Evolutionary conservation across 2,113 vertebrate species (phyloP), one percentile per base, ranked within the genome.

Genomic region (Balaenoptera acutorostrata): DNA sequence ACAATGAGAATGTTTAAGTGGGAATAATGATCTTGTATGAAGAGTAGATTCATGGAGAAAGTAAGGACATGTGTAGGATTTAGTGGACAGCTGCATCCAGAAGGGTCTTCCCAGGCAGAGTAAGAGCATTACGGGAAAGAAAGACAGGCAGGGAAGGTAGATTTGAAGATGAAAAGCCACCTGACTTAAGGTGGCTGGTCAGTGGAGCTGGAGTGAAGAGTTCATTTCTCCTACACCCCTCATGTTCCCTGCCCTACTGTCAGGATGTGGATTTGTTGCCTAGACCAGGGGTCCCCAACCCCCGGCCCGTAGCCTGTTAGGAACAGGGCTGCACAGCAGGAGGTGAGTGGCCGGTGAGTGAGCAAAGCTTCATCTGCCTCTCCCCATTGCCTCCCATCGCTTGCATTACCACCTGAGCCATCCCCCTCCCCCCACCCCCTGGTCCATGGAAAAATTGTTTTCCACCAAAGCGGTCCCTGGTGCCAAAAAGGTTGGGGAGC

Each of bases 211-310:
- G 12, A 25, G 6, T 44, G 8, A 46, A 7, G 20, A 20, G 29
- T 2, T 20, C 2, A 0, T 13, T 36, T 36, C 3, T 52, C 13
- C 2, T 36, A 4, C 8, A 33, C 3, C 29, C 21, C 33, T 6
- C 8, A 21, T 5, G 36, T 7, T 18, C 46, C 6, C 4, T 13
- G 2, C 25, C 1, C 6, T 4, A 0, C 11, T 36, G 4, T n/a
- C 36, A 36, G 18, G n/a, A 15, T 71, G 20, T 63, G 57, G 2
- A 49, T 90, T 61, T 52, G 23, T 20, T 68, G 39, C 25, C n/a
- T 27, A 23, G 3, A 27, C 1, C 5, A 52, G 49, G 49, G 49
- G 49, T 52, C 49, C 49, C 49, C 52, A 52, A 17, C 52, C 52
- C 5, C 52, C 52, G 5, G 52, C 52, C 52, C 52, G 1, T 15